Evolutionary conservation across 2,888 invertebrate species (phyloP), one percentile per base, ranked within the genome.

Genomic region (Calliopum simillimum): DNA sequence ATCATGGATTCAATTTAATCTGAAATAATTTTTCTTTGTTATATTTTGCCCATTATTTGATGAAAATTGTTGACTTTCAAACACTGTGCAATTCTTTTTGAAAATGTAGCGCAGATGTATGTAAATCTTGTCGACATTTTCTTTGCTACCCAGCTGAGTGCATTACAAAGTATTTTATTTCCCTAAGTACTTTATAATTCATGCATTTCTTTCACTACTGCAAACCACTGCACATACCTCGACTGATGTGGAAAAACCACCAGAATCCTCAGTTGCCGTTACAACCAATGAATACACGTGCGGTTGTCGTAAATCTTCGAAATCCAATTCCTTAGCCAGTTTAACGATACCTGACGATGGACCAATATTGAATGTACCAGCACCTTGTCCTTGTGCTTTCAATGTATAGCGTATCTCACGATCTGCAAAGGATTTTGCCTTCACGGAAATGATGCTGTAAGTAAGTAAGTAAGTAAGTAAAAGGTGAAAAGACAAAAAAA

Each of bases 351-450:
- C 98, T 46, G 96, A 95, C 21, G 95, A 94, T 3, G 96, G 94
- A 0, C 96, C 96, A 80, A 98, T 97, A 86, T 96, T 97, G 86
- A 98, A 98, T 12, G 97, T 97, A 59, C 97, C 97, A 11, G 96
- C 95, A 12, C 96, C 96, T 86, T 95, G 96, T 5, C 96, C 96
- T 85, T 96, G 95, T 0, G 98, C 97, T 84, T 96, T 95, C 74
- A 98, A 87, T 0, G 97, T 96, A 87, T 97, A 98, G n/a, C 96
- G 93, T 78, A 98, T 97, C 86, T 97, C 96, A 68, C 97, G 92
- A 86, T 97, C 97, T 74, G 98, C 98, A 84, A 99, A 99, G 1
- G 98, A 97, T 86, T 97, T 97, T 3, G 98, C 98, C 88, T 97
- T 96, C 75, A 99, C 96, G 46, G 97, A 96, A 85, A 98, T 96